Percentiles rank a stretch among this genome's conserved stretches.
Evolutionary conservation across 2,113 vertebrate species (phyloP).

Genomic region (Megaceryle torquata): DNA sequence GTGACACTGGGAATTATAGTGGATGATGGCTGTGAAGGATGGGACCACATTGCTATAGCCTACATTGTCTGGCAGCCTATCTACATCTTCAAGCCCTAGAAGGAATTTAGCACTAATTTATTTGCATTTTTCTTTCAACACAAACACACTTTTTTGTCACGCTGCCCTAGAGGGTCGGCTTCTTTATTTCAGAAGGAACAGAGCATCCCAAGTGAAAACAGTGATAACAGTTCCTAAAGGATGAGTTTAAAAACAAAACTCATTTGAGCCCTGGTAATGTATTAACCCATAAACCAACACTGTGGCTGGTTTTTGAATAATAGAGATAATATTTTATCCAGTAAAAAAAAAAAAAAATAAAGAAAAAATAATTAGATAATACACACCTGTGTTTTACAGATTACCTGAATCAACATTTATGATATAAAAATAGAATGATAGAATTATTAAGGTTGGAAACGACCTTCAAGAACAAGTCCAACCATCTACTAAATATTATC

Average conservation of each 20-base stretch:
- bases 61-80: background rate
- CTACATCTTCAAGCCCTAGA: background rate
- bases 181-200: slow-evolving; percentile 4
- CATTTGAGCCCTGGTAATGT: background rate
- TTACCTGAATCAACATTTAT: background rate
- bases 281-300: background rate
- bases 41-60: background rate
- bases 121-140: slow-evolving; percentile 60
- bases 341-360: background rate
- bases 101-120: background rate
- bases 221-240: background rate
- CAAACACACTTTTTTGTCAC: background rate
- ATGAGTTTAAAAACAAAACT: slow-evolving; percentile 61
- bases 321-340: background rate
- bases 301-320: background rate
- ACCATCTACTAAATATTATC: too few species aligned
- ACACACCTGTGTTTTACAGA: background rate
- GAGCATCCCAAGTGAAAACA: background rate
- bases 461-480: too few species aligned
- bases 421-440: background rate
- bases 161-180: background rate
- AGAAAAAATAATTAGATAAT: background rate
- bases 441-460: too few species aligned
- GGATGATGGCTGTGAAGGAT: background rate
- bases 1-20: background rate